phyloP scores from a whole-genome alignment of 2,113 vertebrate species.

The Thalassarche chlororhynchos region DNA sequence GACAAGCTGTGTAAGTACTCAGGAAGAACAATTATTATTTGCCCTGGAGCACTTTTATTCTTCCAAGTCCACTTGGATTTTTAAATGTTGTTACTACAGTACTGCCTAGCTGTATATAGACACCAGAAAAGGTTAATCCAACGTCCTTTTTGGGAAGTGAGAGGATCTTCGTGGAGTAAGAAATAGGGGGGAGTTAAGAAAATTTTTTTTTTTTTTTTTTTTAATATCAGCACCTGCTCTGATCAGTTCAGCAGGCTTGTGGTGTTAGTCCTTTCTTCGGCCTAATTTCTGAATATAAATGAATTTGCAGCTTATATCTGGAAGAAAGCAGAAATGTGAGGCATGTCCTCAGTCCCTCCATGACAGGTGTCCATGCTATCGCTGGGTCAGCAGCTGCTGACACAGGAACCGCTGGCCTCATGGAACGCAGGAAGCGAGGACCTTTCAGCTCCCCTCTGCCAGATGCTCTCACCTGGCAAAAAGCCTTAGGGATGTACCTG shows the following conservation, averaged over 20 bases:
- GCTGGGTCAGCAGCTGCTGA: neutral
- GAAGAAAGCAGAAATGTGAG: neutral
- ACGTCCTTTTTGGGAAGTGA: neutral
- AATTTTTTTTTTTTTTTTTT: neutral
- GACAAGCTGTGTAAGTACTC: neutral
- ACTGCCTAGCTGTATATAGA: neutral
- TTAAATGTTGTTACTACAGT: neutral
- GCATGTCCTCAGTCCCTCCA: neutral
- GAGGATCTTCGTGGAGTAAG: neutral
- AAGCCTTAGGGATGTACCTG: neutral
- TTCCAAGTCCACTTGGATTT: neutral
- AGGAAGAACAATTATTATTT: neutral
- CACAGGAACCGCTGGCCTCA: neutral
- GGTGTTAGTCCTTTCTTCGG: neutral
- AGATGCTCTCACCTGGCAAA: neutral
- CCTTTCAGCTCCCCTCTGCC: neutral
- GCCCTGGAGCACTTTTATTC: neutral
- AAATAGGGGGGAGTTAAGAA: neutral
- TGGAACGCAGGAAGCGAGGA: neutral
- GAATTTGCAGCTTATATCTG: accelerated
- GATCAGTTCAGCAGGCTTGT: neutral
- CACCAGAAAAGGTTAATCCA: neutral
- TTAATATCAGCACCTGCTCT: neutral
- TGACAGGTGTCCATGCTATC: neutral
- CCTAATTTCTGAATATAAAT: neutral